Evolutionary conservation across 2,888 invertebrate genomes (phyloP).

Genomic region (Thecophora atra): DNA sequence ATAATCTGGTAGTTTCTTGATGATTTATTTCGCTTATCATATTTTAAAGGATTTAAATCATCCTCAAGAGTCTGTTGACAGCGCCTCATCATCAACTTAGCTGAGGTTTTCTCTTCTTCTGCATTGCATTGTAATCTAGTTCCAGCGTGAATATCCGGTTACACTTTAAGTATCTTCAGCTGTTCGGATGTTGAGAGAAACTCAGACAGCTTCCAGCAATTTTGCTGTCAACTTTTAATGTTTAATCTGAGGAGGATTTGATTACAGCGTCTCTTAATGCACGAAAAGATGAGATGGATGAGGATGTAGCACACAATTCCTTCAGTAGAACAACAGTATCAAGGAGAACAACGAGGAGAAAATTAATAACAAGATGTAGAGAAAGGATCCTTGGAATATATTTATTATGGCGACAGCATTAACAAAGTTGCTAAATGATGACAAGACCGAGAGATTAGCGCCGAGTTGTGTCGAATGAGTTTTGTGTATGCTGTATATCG

Average conservation of each 20-base stretch:
- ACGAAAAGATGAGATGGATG: neutral
- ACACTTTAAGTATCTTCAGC: slow-evolving; percentile 9
- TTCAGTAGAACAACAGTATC: neutral
- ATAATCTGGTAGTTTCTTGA: too few species aligned
- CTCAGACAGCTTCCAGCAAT: slow-evolving; percentile 24
- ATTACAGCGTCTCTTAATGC: slow-evolving; percentile 7
- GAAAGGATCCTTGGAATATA: neutral
- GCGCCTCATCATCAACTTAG: too few species aligned
- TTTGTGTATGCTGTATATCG: neutral
- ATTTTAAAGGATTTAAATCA: too few species aligned
- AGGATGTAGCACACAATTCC: neutral
- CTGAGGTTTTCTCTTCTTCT: neutral
- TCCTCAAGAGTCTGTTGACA: too few species aligned
- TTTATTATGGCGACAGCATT: neutral
- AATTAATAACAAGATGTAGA: neutral
- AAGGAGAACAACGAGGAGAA: neutral
- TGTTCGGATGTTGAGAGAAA: slow-evolving; percentile 3
- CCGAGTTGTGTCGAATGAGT: too few species aligned
- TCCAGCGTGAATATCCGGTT: neutral
- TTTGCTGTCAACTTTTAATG: slow-evolving; percentile 26
- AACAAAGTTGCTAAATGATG: too few species aligned
- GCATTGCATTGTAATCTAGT: neutral
- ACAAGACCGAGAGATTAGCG: too few species aligned
- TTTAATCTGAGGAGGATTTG: slow-evolving; percentile 27
- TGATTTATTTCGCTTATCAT: too few species aligned